Percentiles rank a stretch among this genome's conserved stretches.
phyloP scores from a whole-genome alignment of 35 echinoderm and acorn worm genomes.

The Apostichopus californicus region DNA sequence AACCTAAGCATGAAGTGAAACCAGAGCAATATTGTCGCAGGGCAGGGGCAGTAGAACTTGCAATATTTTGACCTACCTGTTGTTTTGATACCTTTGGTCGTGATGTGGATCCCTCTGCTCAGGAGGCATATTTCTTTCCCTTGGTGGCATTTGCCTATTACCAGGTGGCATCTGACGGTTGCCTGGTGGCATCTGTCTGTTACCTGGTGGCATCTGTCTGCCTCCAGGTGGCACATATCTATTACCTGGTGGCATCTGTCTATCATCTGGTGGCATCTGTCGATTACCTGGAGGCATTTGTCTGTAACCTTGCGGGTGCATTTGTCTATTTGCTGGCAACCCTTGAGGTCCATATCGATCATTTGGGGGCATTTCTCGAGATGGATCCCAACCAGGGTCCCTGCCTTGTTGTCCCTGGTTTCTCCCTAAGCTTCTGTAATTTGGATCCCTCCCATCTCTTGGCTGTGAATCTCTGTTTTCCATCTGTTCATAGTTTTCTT shows the following conservation, averaged over 20 bases:
- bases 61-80: conserved; percentile 39
- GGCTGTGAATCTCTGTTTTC: conserved; percentile 50
- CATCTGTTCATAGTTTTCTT: conserved; percentile 73
- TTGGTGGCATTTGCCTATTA: not conserved
- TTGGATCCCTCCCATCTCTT: conserved; percentile 47
- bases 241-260: not conserved
- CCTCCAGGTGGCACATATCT: conserved; percentile 8
- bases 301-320: conserved; percentile 28
- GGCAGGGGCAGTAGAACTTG: too few species aligned
- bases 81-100: conserved; percentile 55
- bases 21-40: too few species aligned
- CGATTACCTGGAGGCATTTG: conserved; percentile 13
- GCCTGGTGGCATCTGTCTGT: conserved; percentile 11
- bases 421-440: conserved; percentile 37
- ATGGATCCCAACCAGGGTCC: not conserved
- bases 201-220: conserved; percentile 2
- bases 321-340: conserved; percentile 13
- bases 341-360: conserved; percentile 6
- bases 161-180: not conserved
- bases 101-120: conserved; percentile 50
- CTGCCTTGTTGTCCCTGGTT: conserved; percentile 15
- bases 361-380: conserved; percentile 6
- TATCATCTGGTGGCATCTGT: not conserved
- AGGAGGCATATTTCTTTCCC: conserved; percentile 10
- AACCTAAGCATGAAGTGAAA: too few species aligned